phyloP scores from a whole-genome alignment of 2,113 vertebrate genomes.

The Heterotilapia buettikoferi region DNA sequence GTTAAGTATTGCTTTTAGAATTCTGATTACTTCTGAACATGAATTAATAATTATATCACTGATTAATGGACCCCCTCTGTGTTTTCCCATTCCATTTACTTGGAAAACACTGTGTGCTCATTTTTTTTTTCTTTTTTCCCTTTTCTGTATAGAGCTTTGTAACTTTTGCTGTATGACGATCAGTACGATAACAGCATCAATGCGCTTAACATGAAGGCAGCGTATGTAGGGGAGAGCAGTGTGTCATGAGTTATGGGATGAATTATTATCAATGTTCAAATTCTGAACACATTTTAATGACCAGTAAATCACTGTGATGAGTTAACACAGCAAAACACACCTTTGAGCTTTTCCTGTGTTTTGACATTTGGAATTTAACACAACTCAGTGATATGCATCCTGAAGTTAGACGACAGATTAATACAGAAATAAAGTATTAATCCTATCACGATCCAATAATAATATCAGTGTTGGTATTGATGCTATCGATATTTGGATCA shows the following conservation, averaged over 20 bases:
- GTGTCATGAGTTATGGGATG: neutral
- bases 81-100: neutral
- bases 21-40: neutral
- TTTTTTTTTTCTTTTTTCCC: neutral
- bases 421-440: neutral
- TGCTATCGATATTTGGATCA: neutral
- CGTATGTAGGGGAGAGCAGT: neutral
- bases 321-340: neutral
- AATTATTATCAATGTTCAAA: neutral
- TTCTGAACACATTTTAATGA: neutral
- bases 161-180: neutral
- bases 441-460: neutral
- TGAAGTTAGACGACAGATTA: neutral
- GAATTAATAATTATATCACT: neutral
- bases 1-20: neutral
- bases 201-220: neutral
- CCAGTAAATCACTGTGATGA: neutral
- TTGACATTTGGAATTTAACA: neutral
- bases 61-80: neutral
- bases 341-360: neutral
- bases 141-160: neutral
- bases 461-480: neutral
- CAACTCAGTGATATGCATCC: neutral
- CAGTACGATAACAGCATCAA: neutral
- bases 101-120: no score